Evolutionary conservation across 2,797 vertebrate species (phyloP).

Genomic region (Capromys pilorides): DNA sequence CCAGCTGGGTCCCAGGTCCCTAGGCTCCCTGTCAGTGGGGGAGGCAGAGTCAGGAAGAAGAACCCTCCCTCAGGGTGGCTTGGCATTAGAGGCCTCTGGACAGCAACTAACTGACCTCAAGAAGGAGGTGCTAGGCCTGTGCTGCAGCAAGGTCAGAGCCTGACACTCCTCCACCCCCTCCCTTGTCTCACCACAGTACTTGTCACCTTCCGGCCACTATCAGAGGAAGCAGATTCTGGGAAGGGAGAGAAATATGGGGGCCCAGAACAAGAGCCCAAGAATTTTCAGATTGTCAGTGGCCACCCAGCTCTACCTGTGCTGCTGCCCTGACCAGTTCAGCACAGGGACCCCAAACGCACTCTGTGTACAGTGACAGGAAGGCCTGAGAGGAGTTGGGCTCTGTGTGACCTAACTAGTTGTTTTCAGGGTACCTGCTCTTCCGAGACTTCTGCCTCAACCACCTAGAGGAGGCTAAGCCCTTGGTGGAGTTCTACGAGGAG

Average conservation of each 20-base stretch:
- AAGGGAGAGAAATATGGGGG: neutral
- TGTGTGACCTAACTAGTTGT: neutral
- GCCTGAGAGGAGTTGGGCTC: neutral
- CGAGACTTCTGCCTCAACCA: slow-evolving; percentile 87
- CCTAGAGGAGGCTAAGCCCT: slow-evolving; percentile 86
- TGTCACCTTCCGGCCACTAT: neutral
- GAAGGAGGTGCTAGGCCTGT: too few relatives aligned
- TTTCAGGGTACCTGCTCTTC: slow-evolving; percentile 87
- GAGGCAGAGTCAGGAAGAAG: too few relatives aligned
- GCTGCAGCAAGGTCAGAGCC: neutral
- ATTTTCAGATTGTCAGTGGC: neutral
- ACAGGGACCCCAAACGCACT: neutral
- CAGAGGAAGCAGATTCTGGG: neutral
- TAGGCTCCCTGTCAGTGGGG: neutral
- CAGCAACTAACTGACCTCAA: neutral
- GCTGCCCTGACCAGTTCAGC: neutral
- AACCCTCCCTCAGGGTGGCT: neutral
- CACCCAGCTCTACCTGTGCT: neutral
- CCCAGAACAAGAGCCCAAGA: neutral
- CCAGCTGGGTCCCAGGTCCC: neutral
- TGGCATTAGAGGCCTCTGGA: fast-evolving
- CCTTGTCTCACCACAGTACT: neutral
- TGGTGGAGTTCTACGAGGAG: slow-evolving; percentile 89
- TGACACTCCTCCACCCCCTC: neutral
- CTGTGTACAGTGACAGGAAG: fast-evolving